These are phyloP conservation scores for Megaceryle alcyon DNA, from an alignment of 2,797 vertebrate genomes.

Conservation along the genomic window DNA sequence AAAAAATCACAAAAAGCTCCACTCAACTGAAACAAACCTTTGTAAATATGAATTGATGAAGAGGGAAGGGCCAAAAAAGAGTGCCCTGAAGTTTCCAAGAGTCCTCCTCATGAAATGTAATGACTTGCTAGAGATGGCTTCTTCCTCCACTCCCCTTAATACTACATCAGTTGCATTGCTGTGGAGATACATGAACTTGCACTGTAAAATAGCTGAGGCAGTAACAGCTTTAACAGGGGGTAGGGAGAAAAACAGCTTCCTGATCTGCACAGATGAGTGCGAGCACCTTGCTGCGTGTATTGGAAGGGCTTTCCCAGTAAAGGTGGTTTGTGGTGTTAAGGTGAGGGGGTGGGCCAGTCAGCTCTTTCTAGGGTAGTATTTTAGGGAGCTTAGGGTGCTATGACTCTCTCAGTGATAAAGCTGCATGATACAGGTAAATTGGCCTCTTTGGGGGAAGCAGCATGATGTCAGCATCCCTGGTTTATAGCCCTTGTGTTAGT, in stretches of 20 bases:
- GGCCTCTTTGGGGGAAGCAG: too few species aligned
- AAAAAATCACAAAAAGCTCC: background rate
- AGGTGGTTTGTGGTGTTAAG: background rate
- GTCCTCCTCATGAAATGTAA: background rate
- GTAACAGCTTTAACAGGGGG: background rate
- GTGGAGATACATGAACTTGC: fast-evolving
- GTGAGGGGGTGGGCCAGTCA: fast-evolving
- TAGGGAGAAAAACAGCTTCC: too few species aligned
- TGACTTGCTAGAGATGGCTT: background rate
- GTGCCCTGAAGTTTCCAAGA: background rate
- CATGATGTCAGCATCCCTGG: fast-evolving
- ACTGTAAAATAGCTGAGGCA: fast-evolving
- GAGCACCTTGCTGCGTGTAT: fast-evolving
- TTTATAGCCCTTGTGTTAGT: fast-evolving
- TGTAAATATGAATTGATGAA: background rate
- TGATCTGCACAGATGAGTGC: background rate
- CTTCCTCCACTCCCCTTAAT: background rate
- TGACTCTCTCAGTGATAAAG: fast-evolving
- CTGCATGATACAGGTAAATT: fast-evolving
- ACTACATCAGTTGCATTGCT: background rate
- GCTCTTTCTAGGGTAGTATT: fast-evolving
- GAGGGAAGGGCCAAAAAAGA: background rate
- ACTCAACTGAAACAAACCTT: background rate
- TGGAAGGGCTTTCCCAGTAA: fast-evolving
- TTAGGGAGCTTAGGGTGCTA: background rate